These are phyloP conservation scores for Tethya wilhelma DNA, from an alignment of 37 sponge, comb jelly and placozoan genomes.

Conservation along the genomic window DNA sequence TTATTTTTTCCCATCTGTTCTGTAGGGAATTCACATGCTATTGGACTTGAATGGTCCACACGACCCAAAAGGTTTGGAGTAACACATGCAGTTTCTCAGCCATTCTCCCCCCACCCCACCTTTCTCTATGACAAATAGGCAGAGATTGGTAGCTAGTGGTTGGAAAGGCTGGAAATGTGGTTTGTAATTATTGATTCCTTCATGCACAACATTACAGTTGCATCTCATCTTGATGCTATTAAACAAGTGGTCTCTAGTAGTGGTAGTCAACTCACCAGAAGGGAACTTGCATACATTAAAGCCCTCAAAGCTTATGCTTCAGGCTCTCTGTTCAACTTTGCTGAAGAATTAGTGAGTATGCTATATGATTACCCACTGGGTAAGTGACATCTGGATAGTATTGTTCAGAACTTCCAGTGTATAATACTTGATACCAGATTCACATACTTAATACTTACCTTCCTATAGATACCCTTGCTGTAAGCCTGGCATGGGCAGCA, in stretches of 20 bases:
- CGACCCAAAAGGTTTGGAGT: conserved; percentile 49
- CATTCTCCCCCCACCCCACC: too few relatives aligned
- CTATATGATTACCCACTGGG: conserved; percentile 53
- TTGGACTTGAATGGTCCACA: conserved; percentile 10
- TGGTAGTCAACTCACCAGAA: conserved; percentile 10
- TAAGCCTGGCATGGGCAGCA: conserved; percentile 11
- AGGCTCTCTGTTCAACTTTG: conserved; percentile 33
- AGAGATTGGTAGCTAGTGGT: too few relatives aligned
- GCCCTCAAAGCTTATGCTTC: conserved; percentile 49
- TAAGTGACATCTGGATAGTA: too few relatives aligned
- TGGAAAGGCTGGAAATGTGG: too few relatives aligned
- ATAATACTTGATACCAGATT: too few relatives aligned
- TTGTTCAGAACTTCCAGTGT: too few relatives aligned
- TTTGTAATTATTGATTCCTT: too few relatives aligned
- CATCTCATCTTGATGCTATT: conserved; percentile 40
- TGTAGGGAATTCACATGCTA: conserved; percentile 24
- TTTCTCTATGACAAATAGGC: too few relatives aligned
- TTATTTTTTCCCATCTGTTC: too few relatives aligned
- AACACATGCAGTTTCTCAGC: too few relatives aligned
- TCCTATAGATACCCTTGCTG: conserved; percentile 43
- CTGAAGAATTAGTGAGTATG: conserved; percentile 21
- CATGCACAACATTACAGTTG: too few relatives aligned
- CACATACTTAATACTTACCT: neutral
- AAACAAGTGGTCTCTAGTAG: conserved; percentile 2
- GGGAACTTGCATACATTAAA: conserved; percentile 40